Evolutionary conservation across 1,140 invertebrate genomes (phyloP), one percentile per base, ranked within the genome.

Genomic region (Cherax quadricarinatus): DNA sequence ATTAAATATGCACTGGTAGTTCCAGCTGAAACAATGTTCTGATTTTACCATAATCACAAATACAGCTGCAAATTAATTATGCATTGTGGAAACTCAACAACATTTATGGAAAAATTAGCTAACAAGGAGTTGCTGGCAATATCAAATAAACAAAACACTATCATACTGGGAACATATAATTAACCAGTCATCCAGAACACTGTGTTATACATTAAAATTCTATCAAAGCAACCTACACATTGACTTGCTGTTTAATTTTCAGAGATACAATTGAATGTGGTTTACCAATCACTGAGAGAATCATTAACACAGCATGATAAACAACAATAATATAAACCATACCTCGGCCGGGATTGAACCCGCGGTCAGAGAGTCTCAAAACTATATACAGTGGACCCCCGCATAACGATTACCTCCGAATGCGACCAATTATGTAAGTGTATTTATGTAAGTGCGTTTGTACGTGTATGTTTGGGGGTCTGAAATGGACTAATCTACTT

Each of bases 41-140:
- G 48, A 57, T 14, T 18, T 49, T 81, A 48, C 41, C 24, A 30
- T 10, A 48, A 18, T 80, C 49, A 30, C 30, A 80, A 41, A 80
- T 51, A 80, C 78, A 80, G 10, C 30, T n/a, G n/a, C 78, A 80
- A 80, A 18, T 51, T 16, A 41, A 85, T 30, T 30, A 60, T 83
- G 41, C 41, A 83, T 7, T 4, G 30, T 14, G n/a, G 30, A 80
- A 80, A 80, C n/a, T 14, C 18, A 80, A 51, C 18, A 16, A 14
- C 53, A 41, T 51, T 51, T 41, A 14, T 80, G 10, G 12, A 48
- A 18, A 2, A 48, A 48, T 7, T 0, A 80, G 1, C 10, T 80
- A 78, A 41, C 21, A 6, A 48, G 18, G n/a, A 30, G 30, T 24
- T 80, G 14, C 7, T 80, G 30, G 12, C 49, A 10, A 41, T 14